Conservation (phyloP, 2,113 vertebrate species). For the Gymnorhina tibicen region DNA sequence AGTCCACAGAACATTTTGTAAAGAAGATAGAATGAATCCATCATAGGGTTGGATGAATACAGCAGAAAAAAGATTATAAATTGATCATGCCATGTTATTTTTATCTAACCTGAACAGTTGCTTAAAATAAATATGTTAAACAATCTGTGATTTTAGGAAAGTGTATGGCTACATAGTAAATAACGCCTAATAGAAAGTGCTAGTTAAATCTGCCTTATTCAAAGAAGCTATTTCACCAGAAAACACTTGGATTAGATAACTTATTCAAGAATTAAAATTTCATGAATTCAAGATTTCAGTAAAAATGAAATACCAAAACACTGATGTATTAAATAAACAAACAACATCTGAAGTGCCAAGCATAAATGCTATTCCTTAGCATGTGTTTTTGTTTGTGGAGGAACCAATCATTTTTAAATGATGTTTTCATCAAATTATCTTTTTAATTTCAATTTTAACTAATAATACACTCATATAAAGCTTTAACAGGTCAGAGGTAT, state of each 20-base stretch:
- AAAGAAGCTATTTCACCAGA: not conserved
- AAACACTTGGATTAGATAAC: not conserved
- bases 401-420: not conserved
- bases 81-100: not conserved
- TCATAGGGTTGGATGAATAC: not conserved
- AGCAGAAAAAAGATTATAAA: not conserved
- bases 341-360: not conserved
- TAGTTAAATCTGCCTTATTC: not conserved
- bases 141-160: not conserved
- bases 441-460: not conserved
- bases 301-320: not conserved
- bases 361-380: not conserved
- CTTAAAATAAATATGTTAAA: not conserved
- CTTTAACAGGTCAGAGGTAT: not conserved
- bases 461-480: not conserved
- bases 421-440: not conserved
- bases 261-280: not conserved
- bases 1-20: not conserved
- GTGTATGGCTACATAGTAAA: not conserved
- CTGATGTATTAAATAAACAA: not conserved
- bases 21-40: not conserved
- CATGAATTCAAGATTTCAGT: not conserved
- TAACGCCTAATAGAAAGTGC: not conserved
- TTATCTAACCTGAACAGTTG: not conserved
- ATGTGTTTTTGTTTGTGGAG: not conserved